phyloP scores from a whole-genome alignment of 1,140 invertebrate genomes.

The Drusus annulatus region DNA sequence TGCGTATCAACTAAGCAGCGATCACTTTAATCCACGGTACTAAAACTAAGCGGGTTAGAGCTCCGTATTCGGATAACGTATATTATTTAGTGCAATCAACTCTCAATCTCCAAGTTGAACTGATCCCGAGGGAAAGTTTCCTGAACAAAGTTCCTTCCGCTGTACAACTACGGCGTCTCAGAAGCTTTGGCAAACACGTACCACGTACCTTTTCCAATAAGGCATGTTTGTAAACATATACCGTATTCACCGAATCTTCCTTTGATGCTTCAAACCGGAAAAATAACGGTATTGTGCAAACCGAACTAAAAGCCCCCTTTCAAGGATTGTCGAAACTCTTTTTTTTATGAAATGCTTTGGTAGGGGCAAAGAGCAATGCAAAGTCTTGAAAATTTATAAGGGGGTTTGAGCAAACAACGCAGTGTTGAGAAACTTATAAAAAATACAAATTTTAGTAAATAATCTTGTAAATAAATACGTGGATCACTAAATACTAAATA shows the following conservation, averaged over 20 bases:
- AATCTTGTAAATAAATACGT: no score
- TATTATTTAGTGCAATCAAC: constrained; percentile 29
- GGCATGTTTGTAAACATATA: not conserved
- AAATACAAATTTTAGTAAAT: no score
- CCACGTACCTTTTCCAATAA: constrained; percentile 14
- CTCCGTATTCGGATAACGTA: not conserved
- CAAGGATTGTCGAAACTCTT: no score
- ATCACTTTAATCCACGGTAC: not conserved
- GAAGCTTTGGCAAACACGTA: no score
- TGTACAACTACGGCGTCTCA: not conserved
- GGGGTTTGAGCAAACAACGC: no score
- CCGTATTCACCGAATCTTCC: no score
- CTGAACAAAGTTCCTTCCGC: not conserved
- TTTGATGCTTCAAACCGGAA: not conserved
- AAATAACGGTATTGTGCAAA: not conserved
- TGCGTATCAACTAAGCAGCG: not conserved
- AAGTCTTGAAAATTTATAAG: no score
- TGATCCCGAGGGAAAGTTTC: constrained; percentile 9
- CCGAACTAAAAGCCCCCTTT: not conserved
- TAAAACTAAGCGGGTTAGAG: not conserved
- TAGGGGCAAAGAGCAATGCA: no score
- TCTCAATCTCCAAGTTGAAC: constrained; percentile 28
- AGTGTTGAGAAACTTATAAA: no score
- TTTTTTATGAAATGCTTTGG: no score
- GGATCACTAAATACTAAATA: no score